Evolutionary conservation across 2,113 vertebrate genomes (phyloP).

Genomic region (Cinclus cinclus): DNA sequence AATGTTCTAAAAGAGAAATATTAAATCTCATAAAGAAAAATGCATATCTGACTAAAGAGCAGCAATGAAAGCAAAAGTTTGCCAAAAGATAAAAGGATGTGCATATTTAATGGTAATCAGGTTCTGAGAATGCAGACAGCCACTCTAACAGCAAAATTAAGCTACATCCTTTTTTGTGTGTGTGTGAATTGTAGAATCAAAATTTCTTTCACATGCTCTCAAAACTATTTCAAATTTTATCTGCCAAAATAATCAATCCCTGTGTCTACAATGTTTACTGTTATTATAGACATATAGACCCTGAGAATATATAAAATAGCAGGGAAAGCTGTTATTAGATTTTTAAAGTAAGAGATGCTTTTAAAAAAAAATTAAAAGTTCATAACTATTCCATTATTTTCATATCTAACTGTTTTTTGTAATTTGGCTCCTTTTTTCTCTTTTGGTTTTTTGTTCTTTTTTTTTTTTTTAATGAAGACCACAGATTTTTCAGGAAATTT

Average conservation of each 20-base stretch:
- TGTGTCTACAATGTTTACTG: background rate
- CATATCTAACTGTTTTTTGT: background rate
- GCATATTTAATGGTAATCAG: background rate
- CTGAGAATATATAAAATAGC: background rate
- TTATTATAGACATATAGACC: background rate
- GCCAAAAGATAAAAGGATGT: conserved; percentile 41
- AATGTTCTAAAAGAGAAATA: conserved; percentile 69
- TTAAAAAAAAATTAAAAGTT: background rate
- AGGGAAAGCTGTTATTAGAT: background rate
- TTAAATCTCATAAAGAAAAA: conserved; percentile 66
- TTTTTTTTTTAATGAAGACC: background rate
- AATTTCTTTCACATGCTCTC: background rate
- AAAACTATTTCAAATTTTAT: background rate
- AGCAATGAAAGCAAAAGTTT: conserved; percentile 17
- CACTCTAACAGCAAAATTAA: background rate
- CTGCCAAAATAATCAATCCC: background rate
- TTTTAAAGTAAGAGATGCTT: background rate
- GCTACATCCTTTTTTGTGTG: no score
- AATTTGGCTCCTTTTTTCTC: background rate
- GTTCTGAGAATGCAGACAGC: background rate
- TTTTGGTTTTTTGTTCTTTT: background rate
- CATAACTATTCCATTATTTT: background rate
- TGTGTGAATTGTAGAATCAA: background rate
- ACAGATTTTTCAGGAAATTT: background rate
- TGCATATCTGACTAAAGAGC: conserved; percentile 49